These are phyloP conservation scores for Aphidius gifuensis DNA, from an alignment of 1,140 invertebrate species.

Conservation along the genomic window DNA sequence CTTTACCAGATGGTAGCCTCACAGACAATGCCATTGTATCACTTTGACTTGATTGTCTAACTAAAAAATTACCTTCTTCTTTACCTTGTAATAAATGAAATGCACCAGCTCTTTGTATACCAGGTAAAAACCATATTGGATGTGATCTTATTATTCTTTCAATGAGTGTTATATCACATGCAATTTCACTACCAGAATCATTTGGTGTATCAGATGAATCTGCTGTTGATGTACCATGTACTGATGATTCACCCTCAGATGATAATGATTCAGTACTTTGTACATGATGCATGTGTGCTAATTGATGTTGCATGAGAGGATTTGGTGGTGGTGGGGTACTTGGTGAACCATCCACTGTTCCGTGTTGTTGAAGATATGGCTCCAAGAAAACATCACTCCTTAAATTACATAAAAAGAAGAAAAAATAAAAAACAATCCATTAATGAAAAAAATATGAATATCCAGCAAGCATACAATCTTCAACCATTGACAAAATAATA, in stretches of 20 bases:
- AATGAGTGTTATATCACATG: conserved; percentile 78
- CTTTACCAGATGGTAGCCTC: conserved; percentile 77
- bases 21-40: conserved; percentile 94
- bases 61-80: conserved; percentile 91
- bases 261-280: conserved; percentile 53
- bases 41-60: conserved; percentile 87
- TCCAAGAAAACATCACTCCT: conserved; percentile 55
- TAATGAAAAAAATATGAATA: background rate
- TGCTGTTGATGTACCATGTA: conserved; percentile 35
- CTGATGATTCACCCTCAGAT: conserved; percentile 43
- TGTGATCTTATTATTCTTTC: conserved; percentile 87
- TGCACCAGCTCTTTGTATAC: conserved; percentile 87
- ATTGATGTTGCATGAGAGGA: conserved; percentile 50
- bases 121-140: conserved; percentile 92
- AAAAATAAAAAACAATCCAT: conserved; percentile 1
- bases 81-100: conserved; percentile 91
- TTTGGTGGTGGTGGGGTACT: conserved; percentile 49
- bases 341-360: conserved; percentile 50
- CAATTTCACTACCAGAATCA: conserved; percentile 48
- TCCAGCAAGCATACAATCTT: no score
- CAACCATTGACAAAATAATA: no score
- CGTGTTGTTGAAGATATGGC: conserved; percentile 50
- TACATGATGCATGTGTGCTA: conserved; percentile 53
- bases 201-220: conserved; percentile 44
- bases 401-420: conserved; percentile 30